Evolutionary conservation across 2,113 vertebrate genomes (phyloP), one percentile per base, ranked within the genome.

Genomic region (Ia io): DNA sequence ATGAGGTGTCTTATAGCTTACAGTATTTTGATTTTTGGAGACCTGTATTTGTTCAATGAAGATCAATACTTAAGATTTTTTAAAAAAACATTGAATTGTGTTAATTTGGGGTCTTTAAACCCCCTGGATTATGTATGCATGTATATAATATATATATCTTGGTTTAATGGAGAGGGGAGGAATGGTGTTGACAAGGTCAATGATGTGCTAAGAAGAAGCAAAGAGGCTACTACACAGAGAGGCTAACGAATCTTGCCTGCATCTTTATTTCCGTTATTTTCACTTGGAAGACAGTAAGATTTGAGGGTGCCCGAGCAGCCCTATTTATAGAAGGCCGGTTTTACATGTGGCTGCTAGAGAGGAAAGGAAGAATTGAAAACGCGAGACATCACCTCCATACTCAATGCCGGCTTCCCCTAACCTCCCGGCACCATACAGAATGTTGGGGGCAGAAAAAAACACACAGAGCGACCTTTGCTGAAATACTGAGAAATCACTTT

Each of bases 241-340:
- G 96, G 98, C 98, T 98, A 98, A 98, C 97, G 97, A 97, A 14
- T 97, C 97, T 97, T 97, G 95, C 98, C 98, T 95, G 96, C 91
- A 97, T 98, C 98, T 97, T 96, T 97, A 94, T 98, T 98, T 97
- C 97, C 98, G 97, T 97, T 98, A 98, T 99, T 99, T 99, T 99
- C 99, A 98, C 97, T 98, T 95, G 96, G 98, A 98, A 98, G 98
- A 97, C 98, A 98, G 98, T 98, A 98, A 98, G 98, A 99, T 98
- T 98, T 98, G 98, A 98, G 98, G 98, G 98, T 98, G 98, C 99
- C 98, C 98, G 98, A 98, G 98, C 98, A 98, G 96, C 82, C 97
- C 97, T 99, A 99, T 99, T 99, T 99, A 99, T 99, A 99, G 99
- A 97, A 97, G 96, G 88, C 94, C 97, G 92, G 98, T 98, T 99